These are phyloP conservation scores for Triplophysa dalaica DNA, from an alignment of 2,113 vertebrate species.

Conservation along the genomic window DNA sequence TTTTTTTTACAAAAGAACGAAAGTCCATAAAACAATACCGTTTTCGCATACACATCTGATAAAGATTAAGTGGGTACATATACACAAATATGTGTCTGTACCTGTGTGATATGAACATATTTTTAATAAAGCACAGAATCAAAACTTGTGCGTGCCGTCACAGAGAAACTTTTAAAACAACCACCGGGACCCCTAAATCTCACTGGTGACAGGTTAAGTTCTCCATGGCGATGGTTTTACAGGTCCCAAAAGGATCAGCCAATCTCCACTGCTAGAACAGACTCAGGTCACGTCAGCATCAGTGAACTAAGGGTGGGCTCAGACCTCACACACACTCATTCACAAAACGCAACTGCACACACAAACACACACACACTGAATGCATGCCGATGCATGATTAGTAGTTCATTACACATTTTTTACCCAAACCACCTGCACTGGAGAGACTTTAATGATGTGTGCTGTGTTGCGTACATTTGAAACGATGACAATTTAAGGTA, in stretches of 20 bases:
- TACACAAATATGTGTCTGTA: background rate
- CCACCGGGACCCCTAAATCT: slow-evolving; percentile 36
- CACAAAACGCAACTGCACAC: slow-evolving; percentile 1
- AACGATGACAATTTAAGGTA: background rate
- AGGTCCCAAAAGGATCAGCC: slow-evolving; percentile 18
- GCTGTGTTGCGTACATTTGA: background rate
- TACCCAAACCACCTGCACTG: background rate
- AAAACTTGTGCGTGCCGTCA: background rate
- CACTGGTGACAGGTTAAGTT: slow-evolving; percentile 30
- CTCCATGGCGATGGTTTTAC: slow-evolving; percentile 18
- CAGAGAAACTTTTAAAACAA: slow-evolving; percentile 16
- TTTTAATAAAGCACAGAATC: background rate
- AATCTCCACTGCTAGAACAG: slow-evolving; percentile 18
- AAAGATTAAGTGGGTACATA: background rate
- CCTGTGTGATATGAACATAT: background rate
- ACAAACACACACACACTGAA: slow-evolving; percentile 10
- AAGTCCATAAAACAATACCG: background rate
- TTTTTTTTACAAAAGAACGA: too few relatives aligned
- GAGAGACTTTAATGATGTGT: slow-evolving; percentile 25
- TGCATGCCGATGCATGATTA: slow-evolving; percentile 3
- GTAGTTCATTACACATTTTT: slow-evolving; percentile 7
- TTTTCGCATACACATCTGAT: background rate
- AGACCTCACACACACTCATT: slow-evolving; percentile 42
- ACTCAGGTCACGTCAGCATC: slow-evolving; percentile 15
- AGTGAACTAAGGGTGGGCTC: slow-evolving; percentile 3